Conservation (phyloP, 1,140 invertebrate species). For the Diprion similis region DNA sequence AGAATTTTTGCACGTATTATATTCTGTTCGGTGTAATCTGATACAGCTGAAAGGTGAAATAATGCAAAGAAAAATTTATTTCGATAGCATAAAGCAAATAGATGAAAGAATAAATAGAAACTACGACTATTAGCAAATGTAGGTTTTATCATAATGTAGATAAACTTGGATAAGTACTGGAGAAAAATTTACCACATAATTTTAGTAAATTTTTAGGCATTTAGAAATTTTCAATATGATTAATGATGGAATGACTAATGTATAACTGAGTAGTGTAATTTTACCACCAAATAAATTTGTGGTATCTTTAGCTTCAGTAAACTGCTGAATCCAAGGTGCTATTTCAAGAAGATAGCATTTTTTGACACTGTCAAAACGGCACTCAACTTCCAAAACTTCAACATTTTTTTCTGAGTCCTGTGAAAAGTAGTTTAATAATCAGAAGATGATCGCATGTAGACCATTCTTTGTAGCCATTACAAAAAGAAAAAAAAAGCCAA, state of each 20-base stretch:
- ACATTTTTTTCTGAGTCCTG: background rate
- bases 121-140: no score
- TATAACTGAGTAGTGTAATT: background rate
- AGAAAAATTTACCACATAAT: background rate
- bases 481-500: background rate
- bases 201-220: no score
- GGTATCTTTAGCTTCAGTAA: slow-evolving; percentile 10
- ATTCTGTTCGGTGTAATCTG: slow-evolving; percentile 20
- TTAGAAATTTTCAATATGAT: background rate
- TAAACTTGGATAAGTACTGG: background rate
- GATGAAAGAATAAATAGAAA: no score
- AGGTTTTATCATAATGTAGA: no score
- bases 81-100: no score
- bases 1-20: slow-evolving; percentile 19
- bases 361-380: background rate
- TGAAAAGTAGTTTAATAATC: background rate
- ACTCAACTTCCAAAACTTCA: background rate
- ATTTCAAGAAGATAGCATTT: slow-evolving; percentile 18
- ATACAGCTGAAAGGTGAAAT: slow-evolving; percentile 9
- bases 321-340: slow-evolving; percentile 9
- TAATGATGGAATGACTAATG: background rate
- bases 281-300: slow-evolving; percentile 13
- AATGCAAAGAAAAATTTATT: background rate
- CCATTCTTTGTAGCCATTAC: background rate
- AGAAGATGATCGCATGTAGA: background rate